Conservation (phyloP, 2,113 vertebrate species). For the Ciconia maguari region DNA sequence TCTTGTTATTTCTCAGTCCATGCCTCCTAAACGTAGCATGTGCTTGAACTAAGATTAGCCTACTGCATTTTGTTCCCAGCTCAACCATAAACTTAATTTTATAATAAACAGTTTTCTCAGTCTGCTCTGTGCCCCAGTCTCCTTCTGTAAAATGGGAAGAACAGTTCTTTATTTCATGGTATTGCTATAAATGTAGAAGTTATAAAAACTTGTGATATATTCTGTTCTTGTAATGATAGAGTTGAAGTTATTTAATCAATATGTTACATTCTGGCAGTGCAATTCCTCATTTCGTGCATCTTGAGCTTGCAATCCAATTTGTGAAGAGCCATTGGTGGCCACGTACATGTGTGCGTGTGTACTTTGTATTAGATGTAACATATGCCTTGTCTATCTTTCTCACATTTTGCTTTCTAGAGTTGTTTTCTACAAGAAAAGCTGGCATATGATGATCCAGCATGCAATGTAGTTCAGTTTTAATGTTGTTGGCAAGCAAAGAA, state of each 20-base stretch:
- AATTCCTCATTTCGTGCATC: fast-evolving
- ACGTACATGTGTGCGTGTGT: fast-evolving
- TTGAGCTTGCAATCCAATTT: not conserved
- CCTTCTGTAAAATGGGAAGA: not conserved
- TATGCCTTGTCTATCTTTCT: not conserved
- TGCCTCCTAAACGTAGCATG: not conserved
- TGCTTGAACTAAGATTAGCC: not conserved
- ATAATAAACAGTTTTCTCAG: not conserved
- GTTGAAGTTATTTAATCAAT: not conserved
- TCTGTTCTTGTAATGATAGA: not conserved
- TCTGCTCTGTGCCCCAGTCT: not conserved
- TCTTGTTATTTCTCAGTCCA: not conserved
- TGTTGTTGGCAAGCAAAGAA: not conserved
- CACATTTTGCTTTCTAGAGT: not conserved
- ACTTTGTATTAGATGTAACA: not conserved
- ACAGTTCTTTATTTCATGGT: not conserved
- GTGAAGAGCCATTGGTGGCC: not conserved
- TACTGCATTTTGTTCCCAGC: fast-evolving
- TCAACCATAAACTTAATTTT: not conserved
- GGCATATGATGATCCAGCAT: not conserved
- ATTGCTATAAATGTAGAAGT: not conserved
- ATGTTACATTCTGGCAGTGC: not conserved
- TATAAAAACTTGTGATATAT: not conserved
- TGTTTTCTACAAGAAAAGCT: not conserved
- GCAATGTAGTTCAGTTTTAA: not conserved